Base-by-base conservation (phyloP, 2,113 vertebrate species). In the Myanophis thanlyinensis region DNA sequence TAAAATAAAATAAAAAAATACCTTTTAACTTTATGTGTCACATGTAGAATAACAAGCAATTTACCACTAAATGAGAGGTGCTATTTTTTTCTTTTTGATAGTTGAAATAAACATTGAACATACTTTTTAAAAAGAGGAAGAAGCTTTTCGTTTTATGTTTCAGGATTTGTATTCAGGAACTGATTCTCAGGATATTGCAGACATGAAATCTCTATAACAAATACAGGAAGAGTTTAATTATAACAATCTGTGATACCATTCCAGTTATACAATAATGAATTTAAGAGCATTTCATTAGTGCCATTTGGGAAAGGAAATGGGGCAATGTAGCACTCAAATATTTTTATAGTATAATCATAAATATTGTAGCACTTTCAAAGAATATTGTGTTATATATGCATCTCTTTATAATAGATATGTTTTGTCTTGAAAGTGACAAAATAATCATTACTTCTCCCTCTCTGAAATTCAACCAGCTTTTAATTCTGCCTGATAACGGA, bases 31-130 rank as follows among this genome's bases (percentile, higher is more conserved):
- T 97, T 97, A 97, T 96, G 95, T 97, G 96, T 96, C 97, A 97
- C 97, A 97, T 96, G 98, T 97, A 98, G 97, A 97, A 98, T 97
- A 97, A 98, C 97, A 97, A 97, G 95, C 94, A 97, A 98, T 97
- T 97, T 97, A 98, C 97, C 97, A 97, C 96, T 97, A 98, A 97
- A 62, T 96, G 91, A 94, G 94, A 96, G 86, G 95, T 96, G 97
- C 95, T 97, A 96, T 93, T 25, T 96, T 97, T 95, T 80, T 40
- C n/a, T 96, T 22, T 95, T 93, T 95, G 95, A 92, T 62, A 96
- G 94, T 94, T 97, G 96, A 97, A 97, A 97, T 98, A 95, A 97
- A 95, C 97, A 97, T 97, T 95, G 97, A 95, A 97, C 96, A 97
- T 96, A 94, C 90, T 92, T 93, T n/a, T 56, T 56, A 62, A 44